Conservation (phyloP, 2,888 invertebrate genomes). For the Galeruca laticollis region DNA sequence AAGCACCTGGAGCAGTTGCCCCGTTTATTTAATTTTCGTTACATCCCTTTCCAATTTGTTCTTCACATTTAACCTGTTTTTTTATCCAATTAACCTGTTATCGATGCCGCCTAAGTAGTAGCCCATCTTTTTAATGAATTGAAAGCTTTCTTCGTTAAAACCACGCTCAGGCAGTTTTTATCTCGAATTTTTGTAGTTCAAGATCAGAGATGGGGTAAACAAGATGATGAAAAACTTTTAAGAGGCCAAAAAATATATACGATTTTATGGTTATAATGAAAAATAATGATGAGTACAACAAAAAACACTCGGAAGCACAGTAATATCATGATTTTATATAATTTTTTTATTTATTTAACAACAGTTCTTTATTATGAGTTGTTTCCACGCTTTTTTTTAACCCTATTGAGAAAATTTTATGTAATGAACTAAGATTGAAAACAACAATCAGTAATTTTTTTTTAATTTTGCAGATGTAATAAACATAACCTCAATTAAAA, state of each 20-base stretch:
- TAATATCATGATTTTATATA: no score
- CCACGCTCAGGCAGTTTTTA: background rate
- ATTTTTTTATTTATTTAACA: no score
- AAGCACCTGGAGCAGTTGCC: background rate
- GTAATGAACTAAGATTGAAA: no score
- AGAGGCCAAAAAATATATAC: background rate
- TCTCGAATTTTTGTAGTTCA: background rate
- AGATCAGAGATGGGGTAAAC: background rate
- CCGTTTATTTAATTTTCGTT: background rate
- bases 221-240: background rate
- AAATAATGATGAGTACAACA: background rate
- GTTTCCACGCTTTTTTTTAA: no score
- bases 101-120: slow-evolving; percentile 1
- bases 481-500: no score
- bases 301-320: no score
- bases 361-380: no score
- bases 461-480: no score
- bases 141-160: background rate
- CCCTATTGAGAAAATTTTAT: no score
- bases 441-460: no score
- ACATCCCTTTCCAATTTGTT: background rate
- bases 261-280: background rate
- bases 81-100: slow-evolving; percentile 2
- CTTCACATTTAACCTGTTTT: background rate
- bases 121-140: slow-evolving; percentile 8